These are phyloP conservation scores for Hylia prasina DNA, from an alignment of 2,113 vertebrate species.

Conservation along the genomic window DNA sequence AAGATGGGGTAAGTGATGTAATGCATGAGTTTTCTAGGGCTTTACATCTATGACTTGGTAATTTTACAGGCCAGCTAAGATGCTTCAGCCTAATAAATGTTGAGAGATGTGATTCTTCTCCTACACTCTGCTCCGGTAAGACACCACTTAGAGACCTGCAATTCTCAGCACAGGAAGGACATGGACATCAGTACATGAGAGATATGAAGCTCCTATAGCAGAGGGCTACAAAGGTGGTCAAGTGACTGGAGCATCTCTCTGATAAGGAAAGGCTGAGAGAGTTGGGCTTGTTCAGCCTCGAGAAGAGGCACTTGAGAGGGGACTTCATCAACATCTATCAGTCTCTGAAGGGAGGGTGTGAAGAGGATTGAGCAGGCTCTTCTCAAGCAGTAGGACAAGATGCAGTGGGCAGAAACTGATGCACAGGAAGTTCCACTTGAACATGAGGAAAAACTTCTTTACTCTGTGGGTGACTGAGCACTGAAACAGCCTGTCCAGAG, in stretches of 20 bases:
- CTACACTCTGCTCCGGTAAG: background rate
- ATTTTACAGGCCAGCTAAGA: background rate
- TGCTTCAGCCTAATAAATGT: background rate
- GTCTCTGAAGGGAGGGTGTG: background rate
- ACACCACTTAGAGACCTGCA: background rate
- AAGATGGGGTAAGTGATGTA: background rate
- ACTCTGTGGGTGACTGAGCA: background rate
- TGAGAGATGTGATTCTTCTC: background rate
- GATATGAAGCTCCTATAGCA: background rate
- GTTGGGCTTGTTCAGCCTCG: background rate
- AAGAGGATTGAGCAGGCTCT: background rate
- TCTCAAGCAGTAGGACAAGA: background rate
- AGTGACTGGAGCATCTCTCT: background rate
- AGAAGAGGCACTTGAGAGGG: background rate
- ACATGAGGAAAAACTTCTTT: background rate
- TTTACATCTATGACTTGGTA: background rate
- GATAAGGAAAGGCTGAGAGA: background rate
- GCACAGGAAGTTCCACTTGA: background rate
- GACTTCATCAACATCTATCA: accelerated
- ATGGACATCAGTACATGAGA: background rate
- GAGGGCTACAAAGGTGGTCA: background rate
- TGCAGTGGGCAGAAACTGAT: background rate
- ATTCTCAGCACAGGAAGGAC: background rate
- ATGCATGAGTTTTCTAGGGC: background rate
- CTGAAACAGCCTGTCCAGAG: background rate